Percentiles rank a stretch among this genome's conserved stretches.
Conservation (phyloP, 2,888 invertebrate genomes). For the Drosophila nr. medialis region DNA sequence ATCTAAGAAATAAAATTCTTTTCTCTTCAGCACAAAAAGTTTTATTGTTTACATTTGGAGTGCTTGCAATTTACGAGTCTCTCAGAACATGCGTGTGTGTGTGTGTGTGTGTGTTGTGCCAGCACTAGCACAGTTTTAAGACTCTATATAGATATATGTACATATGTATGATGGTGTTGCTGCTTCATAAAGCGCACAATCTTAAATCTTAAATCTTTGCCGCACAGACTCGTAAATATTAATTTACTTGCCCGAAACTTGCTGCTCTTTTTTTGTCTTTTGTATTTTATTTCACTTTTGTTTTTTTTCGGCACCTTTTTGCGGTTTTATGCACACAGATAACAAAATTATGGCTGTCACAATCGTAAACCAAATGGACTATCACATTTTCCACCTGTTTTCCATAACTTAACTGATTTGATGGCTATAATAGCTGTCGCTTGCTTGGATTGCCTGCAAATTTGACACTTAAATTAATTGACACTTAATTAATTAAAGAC, state of each 20-base stretch:
- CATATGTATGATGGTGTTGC: slow-evolving; percentile 3
- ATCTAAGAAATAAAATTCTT: slow-evolving; percentile 45
- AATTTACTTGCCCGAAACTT: slow-evolving; percentile 68
- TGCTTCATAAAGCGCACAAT: slow-evolving; percentile 56
- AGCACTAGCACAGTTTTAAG: slow-evolving; percentile 37
- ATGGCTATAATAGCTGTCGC: neutral
- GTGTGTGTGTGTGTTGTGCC: slow-evolving; percentile 20
- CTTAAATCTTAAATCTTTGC: slow-evolving; percentile 57
- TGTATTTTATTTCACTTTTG: slow-evolving; percentile 42
- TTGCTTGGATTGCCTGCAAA: slow-evolving; percentile 16
- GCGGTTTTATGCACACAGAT: slow-evolving; percentile 21
- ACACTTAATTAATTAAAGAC: too few species aligned
- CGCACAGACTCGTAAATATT: slow-evolving; percentile 66
- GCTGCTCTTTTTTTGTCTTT: slow-evolving; percentile 33
- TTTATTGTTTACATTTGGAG: slow-evolving; percentile 71
- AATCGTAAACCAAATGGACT: slow-evolving; percentile 22
- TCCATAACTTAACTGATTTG: slow-evolving; percentile 5
- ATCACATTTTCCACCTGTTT: slow-evolving; percentile 20
- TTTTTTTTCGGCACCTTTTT: slow-evolving; percentile 22
- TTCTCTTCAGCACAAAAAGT: slow-evolving; percentile 47
- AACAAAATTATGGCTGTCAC: slow-evolving; percentile 46
- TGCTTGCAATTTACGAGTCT: slow-evolving; percentile 63
- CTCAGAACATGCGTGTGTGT: slow-evolving; percentile 13
- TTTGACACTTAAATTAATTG: slow-evolving; percentile 39
- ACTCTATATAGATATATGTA: neutral